Conservation (phyloP, 2,888 invertebrate species). For the Pinctada fucata region DNA sequence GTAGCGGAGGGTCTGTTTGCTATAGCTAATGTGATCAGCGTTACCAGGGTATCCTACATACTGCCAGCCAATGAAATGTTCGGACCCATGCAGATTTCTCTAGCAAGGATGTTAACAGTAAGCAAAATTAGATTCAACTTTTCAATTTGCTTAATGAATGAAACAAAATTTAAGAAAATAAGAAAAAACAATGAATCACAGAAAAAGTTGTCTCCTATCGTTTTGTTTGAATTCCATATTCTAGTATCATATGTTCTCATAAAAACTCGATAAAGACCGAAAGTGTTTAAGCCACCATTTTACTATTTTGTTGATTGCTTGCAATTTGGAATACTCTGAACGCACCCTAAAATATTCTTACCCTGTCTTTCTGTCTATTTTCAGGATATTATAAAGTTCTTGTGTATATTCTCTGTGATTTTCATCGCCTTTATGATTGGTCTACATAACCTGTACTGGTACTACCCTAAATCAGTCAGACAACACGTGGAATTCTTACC, state of each 20-base stretch:
- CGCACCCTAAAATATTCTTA: no score
- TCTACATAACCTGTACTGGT: conserved; percentile 71
- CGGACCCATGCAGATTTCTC: conserved; percentile 71
- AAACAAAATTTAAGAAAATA: no score
- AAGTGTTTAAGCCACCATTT: no score
- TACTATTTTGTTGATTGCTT: no score
- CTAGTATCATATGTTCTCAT: no score
- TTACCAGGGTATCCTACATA: conserved; percentile 66
- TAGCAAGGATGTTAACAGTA: conserved; percentile 71
- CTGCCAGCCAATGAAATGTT: conserved; percentile 70
- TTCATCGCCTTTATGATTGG: conserved; percentile 69
- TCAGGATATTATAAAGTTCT: conserved; percentile 65
- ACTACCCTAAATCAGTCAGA: conserved; percentile 62
- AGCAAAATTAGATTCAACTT: background rate
- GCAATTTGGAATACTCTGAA: no score
- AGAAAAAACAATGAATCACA: no score
- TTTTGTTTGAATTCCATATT: no score
- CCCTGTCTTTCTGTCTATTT: conserved; percentile 13
- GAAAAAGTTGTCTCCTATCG: no score
- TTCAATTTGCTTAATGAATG: background rate
- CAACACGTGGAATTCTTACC: conserved; percentile 51
- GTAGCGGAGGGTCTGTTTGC: conserved; percentile 67
- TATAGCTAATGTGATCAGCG: conserved; percentile 70
- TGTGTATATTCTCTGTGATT: conserved; percentile 60
- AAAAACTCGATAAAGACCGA: no score